Evolutionary conservation across 2,888 invertebrate genomes (phyloP).

Genomic region (Leucophora obtusa): DNA sequence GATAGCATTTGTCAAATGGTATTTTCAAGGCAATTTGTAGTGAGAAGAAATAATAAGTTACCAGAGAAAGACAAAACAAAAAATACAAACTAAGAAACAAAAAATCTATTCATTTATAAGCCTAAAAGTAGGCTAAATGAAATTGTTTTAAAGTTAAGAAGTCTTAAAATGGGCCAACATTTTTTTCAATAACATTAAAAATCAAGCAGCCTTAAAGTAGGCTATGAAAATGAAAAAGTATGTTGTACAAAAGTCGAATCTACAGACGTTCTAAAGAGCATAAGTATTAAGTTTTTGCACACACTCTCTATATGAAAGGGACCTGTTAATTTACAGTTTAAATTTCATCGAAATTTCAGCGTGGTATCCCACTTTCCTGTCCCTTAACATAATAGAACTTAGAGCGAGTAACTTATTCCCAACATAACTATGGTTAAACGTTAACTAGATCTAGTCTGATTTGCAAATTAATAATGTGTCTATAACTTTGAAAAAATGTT

Average conservation of each 20-base stretch:
- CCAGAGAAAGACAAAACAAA: background rate
- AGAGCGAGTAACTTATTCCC: no score
- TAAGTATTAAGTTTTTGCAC: no score
- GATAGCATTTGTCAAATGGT: conserved; percentile 59
- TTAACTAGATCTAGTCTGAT: no score
- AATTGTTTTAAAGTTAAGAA: conserved; percentile 34
- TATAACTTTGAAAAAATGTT: no score
- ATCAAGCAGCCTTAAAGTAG: conserved; percentile 22
- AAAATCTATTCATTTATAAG: conserved; percentile 24
- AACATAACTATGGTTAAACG: no score
- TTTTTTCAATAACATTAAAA: conserved; percentile 3
- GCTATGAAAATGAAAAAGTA: background rate
- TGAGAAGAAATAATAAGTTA: conserved; percentile 4
- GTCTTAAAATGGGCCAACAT: background rate
- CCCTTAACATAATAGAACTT: no score
- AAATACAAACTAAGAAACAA: background rate
- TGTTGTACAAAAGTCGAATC: background rate
- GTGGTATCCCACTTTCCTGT: no score
- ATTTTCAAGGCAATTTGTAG: conserved; percentile 54
- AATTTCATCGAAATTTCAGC: no score
- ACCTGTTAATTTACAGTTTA: no score
- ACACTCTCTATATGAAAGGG: no score
- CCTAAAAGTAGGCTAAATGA: conserved; percentile 56
- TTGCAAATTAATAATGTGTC: no score
- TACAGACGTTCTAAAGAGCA: no score